Percentiles rank a stretch among this genome's conserved stretches.
These are phyloP conservation scores for Orestias chungarensis DNA, from an alignment of 2,797 vertebrate species.

Conservation along the genomic window DNA sequence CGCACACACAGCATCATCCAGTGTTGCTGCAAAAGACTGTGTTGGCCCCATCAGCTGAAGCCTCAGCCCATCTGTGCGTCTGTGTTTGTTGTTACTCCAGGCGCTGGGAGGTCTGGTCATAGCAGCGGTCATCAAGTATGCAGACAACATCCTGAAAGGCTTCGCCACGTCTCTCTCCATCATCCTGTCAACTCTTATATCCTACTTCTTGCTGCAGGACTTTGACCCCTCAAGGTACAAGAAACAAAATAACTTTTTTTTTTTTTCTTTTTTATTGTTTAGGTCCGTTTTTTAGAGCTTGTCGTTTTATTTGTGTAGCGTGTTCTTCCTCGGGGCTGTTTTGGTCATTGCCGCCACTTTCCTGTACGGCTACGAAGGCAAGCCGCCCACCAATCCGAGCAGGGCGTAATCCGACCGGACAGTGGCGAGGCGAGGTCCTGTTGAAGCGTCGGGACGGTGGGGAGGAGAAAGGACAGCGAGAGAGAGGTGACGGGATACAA, in stretches of 20 bases:
- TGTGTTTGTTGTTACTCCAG: conserved; percentile 79
- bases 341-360: conserved; percentile 96
- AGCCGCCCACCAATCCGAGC: conserved; percentile 86
- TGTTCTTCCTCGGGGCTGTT: conserved; percentile 93
- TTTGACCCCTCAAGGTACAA: conserved; percentile 93
- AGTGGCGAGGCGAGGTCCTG: conserved; percentile 43
- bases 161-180: conserved; percentile 98
- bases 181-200: conserved; percentile 96
- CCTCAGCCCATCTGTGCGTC: conserved; percentile 65
- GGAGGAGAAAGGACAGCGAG: conserved; percentile 38
- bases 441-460: conserved; percentile 14
- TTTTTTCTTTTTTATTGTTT: conserved; percentile 17
- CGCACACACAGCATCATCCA: conserved; percentile 9
- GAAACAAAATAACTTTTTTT: neutral
- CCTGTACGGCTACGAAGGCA: conserved; percentile 94
- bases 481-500: conserved; percentile 7
- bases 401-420: conserved; percentile 83
- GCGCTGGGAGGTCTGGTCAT: conserved; percentile 97
- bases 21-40: conserved; percentile 19
- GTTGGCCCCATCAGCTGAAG: conserved; percentile 35
- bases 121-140: conserved; percentile 98
- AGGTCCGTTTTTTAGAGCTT: conserved; percentile 3
- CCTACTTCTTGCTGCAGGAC: conserved; percentile 98
- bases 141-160: conserved; percentile 99
- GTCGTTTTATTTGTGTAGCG: conserved; percentile 73